Evolutionary conservation across 1,140 invertebrate species (phyloP), one percentile per base, ranked within the genome.

Genomic region (Ceratosolen fusciceps): DNA sequence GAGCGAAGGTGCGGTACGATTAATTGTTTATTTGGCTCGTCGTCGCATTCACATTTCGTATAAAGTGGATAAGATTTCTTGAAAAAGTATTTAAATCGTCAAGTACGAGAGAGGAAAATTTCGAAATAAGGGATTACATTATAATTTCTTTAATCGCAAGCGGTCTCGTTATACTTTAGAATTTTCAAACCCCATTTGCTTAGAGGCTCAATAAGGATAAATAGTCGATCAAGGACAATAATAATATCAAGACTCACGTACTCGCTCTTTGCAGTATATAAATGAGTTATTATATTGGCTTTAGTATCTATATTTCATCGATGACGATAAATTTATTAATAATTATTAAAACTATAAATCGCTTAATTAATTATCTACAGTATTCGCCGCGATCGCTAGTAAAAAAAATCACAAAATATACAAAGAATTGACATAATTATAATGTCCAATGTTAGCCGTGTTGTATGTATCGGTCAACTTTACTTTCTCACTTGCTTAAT

Each of bases 321-420:
- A 83, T 83, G 82, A 80, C 76, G 62, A 85, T 86, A 80, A 80
- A 82, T 82, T 75, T 60, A 82, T 82, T 80, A 80, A 81, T 85
- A 81, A 86, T 89, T 86, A 86, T 87, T 81, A 87, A 87, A 88
- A 81, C 77, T 86, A 87, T 89, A 84, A 88, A 85, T 87, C 86
- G 85, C 84, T 82, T 83, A 87, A 86, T 87, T 88, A 87, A 88
- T 88, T 90, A 90, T 90, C 88, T 90, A 90, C 88, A 90, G 89
- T 88, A 84, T 86, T 74, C 56, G 62, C 19, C 29, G 67, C 74
- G 54, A 81, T 58, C 37, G 71, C 70, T 77, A 77, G 75, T 77
- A 90, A 85, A 89, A 87, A 88, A 90, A 90, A 90, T 90, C 89
- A 90, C 89, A 90, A 90, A 90, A 90, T 90, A 90, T 90, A 90